Conservation (phyloP, 1,140 invertebrate species). For the Zaprionus inermis region DNA sequence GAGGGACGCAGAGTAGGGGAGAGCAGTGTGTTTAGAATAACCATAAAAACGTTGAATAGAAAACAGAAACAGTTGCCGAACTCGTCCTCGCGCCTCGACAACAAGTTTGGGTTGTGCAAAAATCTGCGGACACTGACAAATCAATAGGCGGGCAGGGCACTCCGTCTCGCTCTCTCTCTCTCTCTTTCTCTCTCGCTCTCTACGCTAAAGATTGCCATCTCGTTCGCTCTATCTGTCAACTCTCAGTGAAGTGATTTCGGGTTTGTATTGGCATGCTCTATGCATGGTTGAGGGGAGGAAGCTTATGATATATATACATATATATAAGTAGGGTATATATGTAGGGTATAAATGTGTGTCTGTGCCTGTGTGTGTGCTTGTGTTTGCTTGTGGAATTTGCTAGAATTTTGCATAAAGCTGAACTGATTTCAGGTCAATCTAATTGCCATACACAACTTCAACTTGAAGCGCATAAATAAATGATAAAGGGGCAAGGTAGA, state of each 20-base stretch:
- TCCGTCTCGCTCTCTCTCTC: not conserved
- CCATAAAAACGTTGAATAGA: constrained; percentile 52
- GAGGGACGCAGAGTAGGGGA: not conserved
- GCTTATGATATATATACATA: no score
- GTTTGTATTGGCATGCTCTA: constrained; percentile 50
- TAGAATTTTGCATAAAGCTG: constrained; percentile 28
- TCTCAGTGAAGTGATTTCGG: constrained; percentile 56
- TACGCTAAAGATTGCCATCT: not conserved
- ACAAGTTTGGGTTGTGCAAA: constrained; percentile 31
- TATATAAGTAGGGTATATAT: no score
- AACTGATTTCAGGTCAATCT: constrained; percentile 8
- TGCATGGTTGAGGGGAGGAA: constrained; percentile 30
- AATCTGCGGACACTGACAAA: constrained; percentile 24
- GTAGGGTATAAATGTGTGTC: no score
- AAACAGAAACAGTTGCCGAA: constrained; percentile 25
- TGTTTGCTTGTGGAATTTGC: constrained; percentile 8
- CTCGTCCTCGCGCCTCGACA: not conserved
- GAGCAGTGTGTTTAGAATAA: constrained; percentile 30
- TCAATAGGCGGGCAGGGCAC: constrained; percentile 17
- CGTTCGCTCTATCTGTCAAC: constrained; percentile 15
- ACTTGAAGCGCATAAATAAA: not conserved
- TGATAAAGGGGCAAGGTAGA: not conserved
- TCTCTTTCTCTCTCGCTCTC: not conserved
- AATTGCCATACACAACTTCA: constrained; percentile 21
- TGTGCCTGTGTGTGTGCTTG: no score